Evolutionary conservation across 2,797 vertebrate species (phyloP), one percentile per base, ranked within the genome.

Genomic region (Lateolabrax maculatus): DNA sequence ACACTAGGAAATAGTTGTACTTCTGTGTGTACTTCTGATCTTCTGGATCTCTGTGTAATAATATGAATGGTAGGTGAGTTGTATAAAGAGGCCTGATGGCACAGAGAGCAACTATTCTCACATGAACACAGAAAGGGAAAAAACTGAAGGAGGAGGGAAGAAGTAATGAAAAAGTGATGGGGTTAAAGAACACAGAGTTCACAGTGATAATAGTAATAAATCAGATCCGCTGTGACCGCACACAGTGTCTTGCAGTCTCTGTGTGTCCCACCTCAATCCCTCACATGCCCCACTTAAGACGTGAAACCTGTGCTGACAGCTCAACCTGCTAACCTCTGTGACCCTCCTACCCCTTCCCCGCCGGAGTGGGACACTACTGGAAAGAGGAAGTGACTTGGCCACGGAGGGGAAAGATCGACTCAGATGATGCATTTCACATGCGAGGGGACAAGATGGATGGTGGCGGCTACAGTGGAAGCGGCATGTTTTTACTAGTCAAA

Each of bases 251-350:
- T 60, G 41, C 66, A 41, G 66, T 41, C 71, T 64, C 46, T 53
- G 46, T 13, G 61, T 4, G 9, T 80, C 74, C 67, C 74, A 63
- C 36, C 57, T 10, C 71, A n/a, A 67, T 74, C 63, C 56, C 46
- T 82, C 56, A 84, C 79, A 58, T 21, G 67, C 65, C 36, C 61
- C 78, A 70, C 81, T 72, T 77, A 80, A 80, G 85, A 82, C 46
- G 6, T 72, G 78, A 81, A 84, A 86, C 80, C 85, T 84, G 80
- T 76, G 77, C 75, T 77, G 85, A 90, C 90, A 91, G 84, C 84
- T 90, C 81, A 81, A 81, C 83, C 77, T 81, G 84, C 88, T 85
- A 16, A 91, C 90, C 89, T 71, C 9, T 41, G 62, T 61, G 83
- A 89, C 83, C 84, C 21, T 5, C 58, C 70, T 64, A 7, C 48